These are phyloP conservation scores for Metalampra italica DNA, from an alignment of 2,888 invertebrate species.

Conservation along the genomic window DNA sequence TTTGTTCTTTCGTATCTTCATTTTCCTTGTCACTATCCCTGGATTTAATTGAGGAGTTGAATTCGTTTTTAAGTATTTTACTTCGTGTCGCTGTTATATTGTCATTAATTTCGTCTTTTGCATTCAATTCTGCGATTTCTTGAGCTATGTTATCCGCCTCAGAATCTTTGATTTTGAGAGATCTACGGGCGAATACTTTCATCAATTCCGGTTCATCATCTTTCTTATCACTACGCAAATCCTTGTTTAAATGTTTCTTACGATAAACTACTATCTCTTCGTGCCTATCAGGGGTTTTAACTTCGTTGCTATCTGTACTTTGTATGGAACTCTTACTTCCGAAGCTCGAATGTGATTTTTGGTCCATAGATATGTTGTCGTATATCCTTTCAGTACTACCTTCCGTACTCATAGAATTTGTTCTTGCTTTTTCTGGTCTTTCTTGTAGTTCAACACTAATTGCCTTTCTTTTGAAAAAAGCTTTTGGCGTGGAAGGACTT, in stretches of 20 bases:
- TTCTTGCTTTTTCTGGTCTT: conserved; percentile 56
- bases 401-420: conserved; percentile 60
- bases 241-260: conserved; percentile 71
- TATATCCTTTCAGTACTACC: conserved; percentile 67
- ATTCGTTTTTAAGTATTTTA: conserved; percentile 64
- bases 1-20: conserved; percentile 58
- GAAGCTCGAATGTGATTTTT: conserved; percentile 69
- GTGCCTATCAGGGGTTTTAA: conserved; percentile 55
- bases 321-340: conserved; percentile 73
- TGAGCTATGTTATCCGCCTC: conserved; percentile 80
- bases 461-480: conserved; percentile 75
- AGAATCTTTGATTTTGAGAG: conserved; percentile 87
- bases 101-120: conserved; percentile 45
- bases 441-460: conserved; percentile 76
- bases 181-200: conserved; percentile 89
- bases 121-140: conserved; percentile 66
- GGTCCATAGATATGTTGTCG: conserved; percentile 67
- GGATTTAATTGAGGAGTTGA: conserved; percentile 76
- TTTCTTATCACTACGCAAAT: conserved; percentile 56
- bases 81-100: conserved; percentile 42
- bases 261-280: conserved; percentile 76
- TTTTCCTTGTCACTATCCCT: conserved; percentile 88
- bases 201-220: conserved; percentile 88
- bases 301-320: conserved; percentile 66
- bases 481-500: conserved; percentile 65